phyloP scores from a whole-genome alignment of 2,113 vertebrate genomes.

The Aegithalos caudatus region DNA sequence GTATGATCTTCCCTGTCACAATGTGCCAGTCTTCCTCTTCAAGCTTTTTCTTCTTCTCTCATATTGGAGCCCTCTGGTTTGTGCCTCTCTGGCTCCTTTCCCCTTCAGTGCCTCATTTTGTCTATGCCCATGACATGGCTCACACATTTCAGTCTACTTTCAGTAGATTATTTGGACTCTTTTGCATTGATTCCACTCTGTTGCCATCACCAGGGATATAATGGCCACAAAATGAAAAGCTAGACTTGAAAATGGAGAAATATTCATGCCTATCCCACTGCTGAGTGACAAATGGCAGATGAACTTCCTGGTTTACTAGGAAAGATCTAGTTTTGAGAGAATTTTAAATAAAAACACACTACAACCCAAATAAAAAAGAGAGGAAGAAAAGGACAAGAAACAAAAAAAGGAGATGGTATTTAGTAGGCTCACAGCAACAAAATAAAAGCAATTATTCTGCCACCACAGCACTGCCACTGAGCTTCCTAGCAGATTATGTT shows the following conservation, averaged over 20 bases:
- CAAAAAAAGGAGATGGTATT: not conserved
- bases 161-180: not conserved
- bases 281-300: not conserved
- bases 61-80: not conserved
- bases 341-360: not conserved
- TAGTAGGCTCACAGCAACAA: not conserved
- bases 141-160: not conserved
- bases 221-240: not conserved
- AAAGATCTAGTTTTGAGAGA: not conserved
- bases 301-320: not conserved
- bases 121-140: fast-evolving
- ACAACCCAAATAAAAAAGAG: not conserved
- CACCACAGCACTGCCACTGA: not conserved
- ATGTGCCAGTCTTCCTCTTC: not conserved
- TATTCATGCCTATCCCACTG: not conserved
- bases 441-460: not conserved
- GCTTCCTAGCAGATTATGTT: not conserved
- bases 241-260: not conserved
- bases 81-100: not conserved
- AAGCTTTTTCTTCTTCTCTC: not conserved
- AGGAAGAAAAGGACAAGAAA: not conserved
- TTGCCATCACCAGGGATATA: not conserved
- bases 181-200: not conserved
- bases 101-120: not conserved
- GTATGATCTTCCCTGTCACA: not conserved